Conservation (phyloP, 2,888 invertebrate genomes). For the Teinopalpus imperialis region DNA sequence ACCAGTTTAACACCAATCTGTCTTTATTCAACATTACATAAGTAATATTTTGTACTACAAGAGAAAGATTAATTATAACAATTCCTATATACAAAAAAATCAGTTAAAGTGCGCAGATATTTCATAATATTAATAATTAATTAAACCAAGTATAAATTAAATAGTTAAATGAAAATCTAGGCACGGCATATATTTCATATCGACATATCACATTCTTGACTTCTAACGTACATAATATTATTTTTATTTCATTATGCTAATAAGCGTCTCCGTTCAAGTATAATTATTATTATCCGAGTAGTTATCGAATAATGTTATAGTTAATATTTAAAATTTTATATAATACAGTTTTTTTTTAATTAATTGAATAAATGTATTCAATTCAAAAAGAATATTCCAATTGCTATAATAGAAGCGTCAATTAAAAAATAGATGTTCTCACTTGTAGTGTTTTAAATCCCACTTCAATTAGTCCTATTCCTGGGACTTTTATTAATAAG, state of each 20-base stretch:
- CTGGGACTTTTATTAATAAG: no score
- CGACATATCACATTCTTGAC: constrained; percentile 76
- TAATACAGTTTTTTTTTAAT: no score
- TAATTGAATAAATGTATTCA: no score
- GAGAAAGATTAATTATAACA: constrained; percentile 59
- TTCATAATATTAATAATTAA: constrained; percentile 2
- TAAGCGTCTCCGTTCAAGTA: constrained; percentile 78
- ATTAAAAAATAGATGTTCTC: no score
- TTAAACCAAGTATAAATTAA: constrained; percentile 33
- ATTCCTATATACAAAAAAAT: constrained; percentile 65
- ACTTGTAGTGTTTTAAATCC: no score
- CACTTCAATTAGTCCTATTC: no score
- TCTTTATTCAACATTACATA: constrained; percentile 76
- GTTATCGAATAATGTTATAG: constrained; percentile 33
- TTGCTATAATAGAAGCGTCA: no score
- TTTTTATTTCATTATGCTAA: constrained; percentile 66
- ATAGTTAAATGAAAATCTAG: constrained; percentile 73
- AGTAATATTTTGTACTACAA: constrained; percentile 77
- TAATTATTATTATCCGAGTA: constrained; percentile 66
- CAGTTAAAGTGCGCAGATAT: constrained; percentile 6
- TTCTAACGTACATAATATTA: constrained; percentile 60
- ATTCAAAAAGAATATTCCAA: no score
- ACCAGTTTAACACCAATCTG: constrained; percentile 67
- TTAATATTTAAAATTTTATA: constrained; percentile 10
- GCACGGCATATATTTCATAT: constrained; percentile 71